phyloP scores from a whole-genome alignment of 2,888 invertebrate species.

The Agelastica alni region DNA sequence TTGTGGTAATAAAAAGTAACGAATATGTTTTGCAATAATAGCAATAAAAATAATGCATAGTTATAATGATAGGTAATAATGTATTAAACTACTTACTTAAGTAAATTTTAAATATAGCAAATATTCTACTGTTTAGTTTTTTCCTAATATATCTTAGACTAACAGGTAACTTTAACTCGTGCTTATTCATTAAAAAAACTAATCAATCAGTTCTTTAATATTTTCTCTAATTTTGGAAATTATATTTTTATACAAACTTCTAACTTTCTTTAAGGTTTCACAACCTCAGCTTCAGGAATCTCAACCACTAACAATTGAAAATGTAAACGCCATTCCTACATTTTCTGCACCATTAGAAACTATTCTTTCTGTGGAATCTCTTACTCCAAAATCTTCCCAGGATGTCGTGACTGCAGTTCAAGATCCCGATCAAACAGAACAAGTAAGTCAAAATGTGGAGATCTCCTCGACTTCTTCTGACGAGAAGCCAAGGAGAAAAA shows the following conservation, averaged over 20 bases:
- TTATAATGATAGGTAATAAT: too few relatives aligned
- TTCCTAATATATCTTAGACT: too few relatives aligned
- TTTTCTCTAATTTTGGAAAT: too few relatives aligned
- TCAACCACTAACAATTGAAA: constrained; percentile 23
- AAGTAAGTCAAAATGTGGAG: constrained; percentile 47
- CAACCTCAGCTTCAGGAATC: constrained; percentile 22
- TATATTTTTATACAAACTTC: not conserved
- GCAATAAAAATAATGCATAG: too few relatives aligned
- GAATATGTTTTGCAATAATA: too few relatives aligned
- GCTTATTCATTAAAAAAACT: too few relatives aligned
- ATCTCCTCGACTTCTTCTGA: constrained; percentile 54
- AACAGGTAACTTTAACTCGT: too few relatives aligned
- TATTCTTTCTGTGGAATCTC: constrained; percentile 25
- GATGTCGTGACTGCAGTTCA: constrained; percentile 30
- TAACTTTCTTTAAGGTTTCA: constrained; percentile 13
- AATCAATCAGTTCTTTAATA: too few relatives aligned
- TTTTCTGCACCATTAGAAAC: constrained; percentile 24
- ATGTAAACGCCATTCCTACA: constrained; percentile 15
- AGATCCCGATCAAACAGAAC: constrained; percentile 40
- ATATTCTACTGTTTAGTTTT: too few relatives aligned
- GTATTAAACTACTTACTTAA: too few relatives aligned
- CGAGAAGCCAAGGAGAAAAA: constrained; percentile 47
- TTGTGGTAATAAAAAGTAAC: too few relatives aligned
- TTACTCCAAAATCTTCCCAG: constrained; percentile 24
- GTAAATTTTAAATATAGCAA: too few relatives aligned